phyloP scores from a whole-genome alignment of 2,113 vertebrate species.

The Varanus komodoensis region DNA sequence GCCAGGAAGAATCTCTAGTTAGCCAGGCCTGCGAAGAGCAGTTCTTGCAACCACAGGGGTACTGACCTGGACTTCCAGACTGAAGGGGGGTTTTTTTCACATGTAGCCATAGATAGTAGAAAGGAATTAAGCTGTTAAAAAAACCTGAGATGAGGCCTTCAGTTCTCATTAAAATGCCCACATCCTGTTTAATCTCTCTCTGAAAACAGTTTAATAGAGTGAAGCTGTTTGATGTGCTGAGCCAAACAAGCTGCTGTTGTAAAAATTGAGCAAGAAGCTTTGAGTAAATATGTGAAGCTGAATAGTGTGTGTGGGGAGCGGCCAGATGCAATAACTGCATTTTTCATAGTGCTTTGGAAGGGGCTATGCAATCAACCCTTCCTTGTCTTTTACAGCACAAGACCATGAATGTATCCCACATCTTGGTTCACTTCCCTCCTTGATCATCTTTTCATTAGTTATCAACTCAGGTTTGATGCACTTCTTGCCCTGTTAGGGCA shows the following conservation, averaged over 20 bases:
- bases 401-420: too few species aligned
- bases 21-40: neutral
- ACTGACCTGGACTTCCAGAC: constrained; percentile 57
- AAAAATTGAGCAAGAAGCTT: constrained; percentile 53
- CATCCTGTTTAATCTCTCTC: constrained; percentile 73
- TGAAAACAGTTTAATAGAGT: constrained; percentile 51
- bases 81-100: constrained; percentile 43
- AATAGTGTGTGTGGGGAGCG: neutral
- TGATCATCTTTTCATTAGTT: neutral
- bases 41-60: neutral
- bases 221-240: constrained; percentile 75
- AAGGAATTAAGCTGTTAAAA: constrained; percentile 68
- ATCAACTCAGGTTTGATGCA: neutral
- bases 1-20: neutral
- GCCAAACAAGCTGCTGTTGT: constrained; percentile 70
- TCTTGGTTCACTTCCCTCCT: neutral
- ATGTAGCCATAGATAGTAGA: neutral
- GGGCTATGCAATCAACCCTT: neutral
- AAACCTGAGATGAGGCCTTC: constrained; percentile 64
- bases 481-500: neutral
- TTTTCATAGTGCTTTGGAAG: neutral
- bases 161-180: constrained; percentile 71
- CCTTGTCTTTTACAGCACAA: neutral
- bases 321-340: constrained; percentile 8
- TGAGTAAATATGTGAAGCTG: constrained; percentile 38